Evolutionary conservation across 2,113 vertebrate genomes (phyloP).

Genomic region (Dromaius novaehollandiae): DNA sequence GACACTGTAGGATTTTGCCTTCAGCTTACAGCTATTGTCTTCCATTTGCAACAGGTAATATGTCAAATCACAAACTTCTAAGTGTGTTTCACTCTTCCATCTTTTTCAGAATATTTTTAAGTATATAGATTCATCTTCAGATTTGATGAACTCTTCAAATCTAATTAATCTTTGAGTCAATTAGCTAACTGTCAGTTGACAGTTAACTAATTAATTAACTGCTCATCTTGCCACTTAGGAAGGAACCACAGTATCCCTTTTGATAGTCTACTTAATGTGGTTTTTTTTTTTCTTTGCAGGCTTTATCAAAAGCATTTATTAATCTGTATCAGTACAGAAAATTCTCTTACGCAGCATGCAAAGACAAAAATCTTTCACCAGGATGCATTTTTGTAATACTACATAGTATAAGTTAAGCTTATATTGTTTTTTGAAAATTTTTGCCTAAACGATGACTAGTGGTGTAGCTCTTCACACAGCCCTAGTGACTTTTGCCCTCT

Average conservation of each 20-base stretch:
- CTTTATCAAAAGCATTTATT: background rate
- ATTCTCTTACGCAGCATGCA: background rate
- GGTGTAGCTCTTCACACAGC: background rate
- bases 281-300: background rate
- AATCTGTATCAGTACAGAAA: background rate
- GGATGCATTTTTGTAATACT: background rate
- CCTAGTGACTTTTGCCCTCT: background rate
- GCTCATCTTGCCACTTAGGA: background rate
- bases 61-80: background rate
- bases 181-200: background rate
- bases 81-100: background rate
- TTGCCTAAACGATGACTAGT: background rate
- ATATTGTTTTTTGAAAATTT: background rate
- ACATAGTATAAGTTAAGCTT: background rate
- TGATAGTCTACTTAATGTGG: background rate
- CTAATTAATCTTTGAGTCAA: background rate
- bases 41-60: accelerated
- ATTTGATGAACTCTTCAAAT: background rate
- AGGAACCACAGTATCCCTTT: background rate
- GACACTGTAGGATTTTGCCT: accelerated
- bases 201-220: background rate
- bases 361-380: background rate
- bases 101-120: background rate
- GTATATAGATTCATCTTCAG: background rate
- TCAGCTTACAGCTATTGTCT: accelerated